These are phyloP conservation scores for Cyprinodon diabolis DNA, from an alignment of 2,797 vertebrate species.

Conservation along the genomic window DNA sequence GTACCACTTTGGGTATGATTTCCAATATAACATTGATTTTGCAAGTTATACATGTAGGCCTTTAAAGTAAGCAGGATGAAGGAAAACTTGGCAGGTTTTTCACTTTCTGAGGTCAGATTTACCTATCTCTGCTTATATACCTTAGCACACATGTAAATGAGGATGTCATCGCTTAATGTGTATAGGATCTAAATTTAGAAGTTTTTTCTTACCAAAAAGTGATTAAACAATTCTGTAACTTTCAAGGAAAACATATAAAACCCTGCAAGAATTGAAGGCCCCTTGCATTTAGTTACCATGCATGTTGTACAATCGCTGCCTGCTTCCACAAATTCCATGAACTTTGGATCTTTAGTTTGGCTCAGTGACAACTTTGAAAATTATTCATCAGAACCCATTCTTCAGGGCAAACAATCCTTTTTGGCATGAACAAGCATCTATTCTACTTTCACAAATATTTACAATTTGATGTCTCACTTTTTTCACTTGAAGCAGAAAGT, in stretches of 20 bases:
- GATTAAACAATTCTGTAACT: background rate
- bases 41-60: too few relatives aligned
- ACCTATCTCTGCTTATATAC: too few relatives aligned
- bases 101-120: too few relatives aligned
- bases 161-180: background rate
- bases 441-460: background rate
- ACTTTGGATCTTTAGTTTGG: slow-evolving; percentile 8
- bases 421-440: background rate
- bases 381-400: slow-evolving; percentile 1
- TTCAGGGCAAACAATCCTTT: background rate
- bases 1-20: too few relatives aligned
- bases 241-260: background rate
- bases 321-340: background rate
- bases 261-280: background rate
- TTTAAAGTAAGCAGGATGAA: too few relatives aligned
- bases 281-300: background rate
- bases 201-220: background rate
- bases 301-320: background rate
- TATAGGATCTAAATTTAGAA: background rate
- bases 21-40: too few relatives aligned
- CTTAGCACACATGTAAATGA: background rate
- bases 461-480: background rate
- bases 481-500: background rate
- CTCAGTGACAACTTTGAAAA: slow-evolving; percentile 6
- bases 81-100: too few relatives aligned